These are phyloP conservation scores for Oreochromis niloticus DNA, from an alignment of 2,113 vertebrate species.

Conservation along the genomic window DNA sequence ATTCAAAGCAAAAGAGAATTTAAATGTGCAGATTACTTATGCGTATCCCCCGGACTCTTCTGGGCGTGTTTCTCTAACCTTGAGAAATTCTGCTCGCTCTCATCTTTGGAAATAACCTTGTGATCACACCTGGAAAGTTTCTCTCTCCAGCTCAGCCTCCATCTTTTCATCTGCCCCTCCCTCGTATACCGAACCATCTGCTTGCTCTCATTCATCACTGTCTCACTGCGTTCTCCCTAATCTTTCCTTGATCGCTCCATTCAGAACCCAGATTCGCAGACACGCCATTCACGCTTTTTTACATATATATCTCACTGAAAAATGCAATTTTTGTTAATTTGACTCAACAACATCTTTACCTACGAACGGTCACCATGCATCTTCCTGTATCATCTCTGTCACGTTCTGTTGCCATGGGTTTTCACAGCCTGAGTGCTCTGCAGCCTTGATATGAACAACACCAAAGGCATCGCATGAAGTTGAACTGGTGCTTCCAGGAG, in stretches of 20 bases:
- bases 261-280: neutral
- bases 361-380: neutral
- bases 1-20: neutral
- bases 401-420: neutral
- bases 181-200: constrained; percentile 4
- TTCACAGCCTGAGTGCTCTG: neutral
- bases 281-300: neutral
- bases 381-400: neutral
- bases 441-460: neutral
- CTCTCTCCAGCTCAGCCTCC: constrained; percentile 9
- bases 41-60: neutral
- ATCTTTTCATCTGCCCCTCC: neutral
- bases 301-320: neutral
- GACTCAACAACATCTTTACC: neutral
- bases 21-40: neutral
- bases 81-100: neutral
- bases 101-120: neutral
- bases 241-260: neutral
- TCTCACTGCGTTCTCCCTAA: neutral
- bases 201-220: constrained; percentile 30
- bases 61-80: neutral
- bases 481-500: constrained; percentile 16
- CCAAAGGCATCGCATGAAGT: constrained; percentile 16
- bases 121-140: neutral
- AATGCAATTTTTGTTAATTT: neutral